phyloP scores from a whole-genome alignment of 2,113 vertebrate genomes.

The Salvator merianae region DNA sequence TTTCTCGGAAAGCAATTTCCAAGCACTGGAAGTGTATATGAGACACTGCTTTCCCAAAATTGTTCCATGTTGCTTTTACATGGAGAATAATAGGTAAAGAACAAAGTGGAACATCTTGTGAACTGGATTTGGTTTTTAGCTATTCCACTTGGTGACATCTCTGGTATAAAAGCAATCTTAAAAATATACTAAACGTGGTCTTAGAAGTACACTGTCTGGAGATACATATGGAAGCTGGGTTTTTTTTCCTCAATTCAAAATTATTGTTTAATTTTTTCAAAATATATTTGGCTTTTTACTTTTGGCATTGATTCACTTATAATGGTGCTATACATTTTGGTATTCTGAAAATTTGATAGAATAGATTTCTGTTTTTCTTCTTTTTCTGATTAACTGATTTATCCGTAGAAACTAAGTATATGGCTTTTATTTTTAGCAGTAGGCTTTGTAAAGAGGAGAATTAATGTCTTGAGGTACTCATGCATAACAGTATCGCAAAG shows the following conservation, averaged over 20 bases:
- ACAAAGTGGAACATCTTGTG: not conserved
- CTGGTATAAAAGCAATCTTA: not conserved
- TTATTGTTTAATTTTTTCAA: not conserved
- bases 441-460: not conserved
- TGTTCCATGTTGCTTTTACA: not conserved
- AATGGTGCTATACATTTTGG: not conserved
- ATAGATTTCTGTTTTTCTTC: not conserved
- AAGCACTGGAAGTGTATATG: too few species aligned
- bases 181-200: not conserved
- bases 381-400: not conserved
- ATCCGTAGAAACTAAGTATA: not conserved
- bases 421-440: not conserved
- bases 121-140: not conserved
- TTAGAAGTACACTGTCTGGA: not conserved
- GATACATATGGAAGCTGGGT: not conserved
- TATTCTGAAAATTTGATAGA: not conserved
- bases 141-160: too few species aligned
- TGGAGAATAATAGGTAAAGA: not conserved
- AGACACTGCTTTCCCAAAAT: not conserved
- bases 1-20: not conserved
- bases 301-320: not conserved
- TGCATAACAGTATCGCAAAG: not conserved
- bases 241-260: not conserved
- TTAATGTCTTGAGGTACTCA: not conserved
- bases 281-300: not conserved